These are phyloP conservation scores for Zygogramma bicolorata DNA, from an alignment of 2,888 invertebrate species.

Conservation along the genomic window DNA sequence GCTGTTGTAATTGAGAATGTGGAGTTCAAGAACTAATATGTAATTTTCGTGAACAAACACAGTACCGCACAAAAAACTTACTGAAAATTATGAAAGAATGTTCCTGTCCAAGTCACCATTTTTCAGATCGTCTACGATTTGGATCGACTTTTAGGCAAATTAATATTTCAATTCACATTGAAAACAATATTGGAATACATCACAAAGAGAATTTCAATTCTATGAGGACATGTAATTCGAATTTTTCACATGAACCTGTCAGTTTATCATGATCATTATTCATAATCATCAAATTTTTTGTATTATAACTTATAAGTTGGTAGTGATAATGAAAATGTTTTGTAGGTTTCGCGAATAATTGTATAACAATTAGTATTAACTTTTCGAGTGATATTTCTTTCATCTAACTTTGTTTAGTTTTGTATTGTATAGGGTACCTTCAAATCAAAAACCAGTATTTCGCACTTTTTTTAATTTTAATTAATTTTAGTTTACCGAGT, in stretches of 20 bases:
- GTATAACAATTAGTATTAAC: conserved; percentile 64
- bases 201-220: background rate
- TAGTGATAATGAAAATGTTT: background rate
- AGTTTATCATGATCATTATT: background rate
- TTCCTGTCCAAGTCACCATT: background rate
- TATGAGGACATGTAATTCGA: too few relatives aligned
- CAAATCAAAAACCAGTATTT: conserved; percentile 64
- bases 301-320: conserved; percentile 2
- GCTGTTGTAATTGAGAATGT: too few relatives aligned
- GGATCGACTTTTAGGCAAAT: background rate
- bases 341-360: background rate
- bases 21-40: too few relatives aligned
- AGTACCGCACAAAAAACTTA: too few relatives aligned
- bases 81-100: too few relatives aligned
- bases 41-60: too few relatives aligned
- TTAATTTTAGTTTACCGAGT: conserved; percentile 41
- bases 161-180: background rate
- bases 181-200: background rate
- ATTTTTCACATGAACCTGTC: background rate
- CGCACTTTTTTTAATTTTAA: conserved; percentile 57
- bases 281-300: background rate
- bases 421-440: conserved; percentile 17
- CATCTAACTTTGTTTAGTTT: conserved; percentile 49
- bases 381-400: conserved; percentile 64
- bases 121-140: background rate